Percentiles rank a stretch among this genome's conserved stretches.
Conservation (phyloP, 2,888 invertebrate genomes). For the Coronaproctus castanopsis region DNA sequence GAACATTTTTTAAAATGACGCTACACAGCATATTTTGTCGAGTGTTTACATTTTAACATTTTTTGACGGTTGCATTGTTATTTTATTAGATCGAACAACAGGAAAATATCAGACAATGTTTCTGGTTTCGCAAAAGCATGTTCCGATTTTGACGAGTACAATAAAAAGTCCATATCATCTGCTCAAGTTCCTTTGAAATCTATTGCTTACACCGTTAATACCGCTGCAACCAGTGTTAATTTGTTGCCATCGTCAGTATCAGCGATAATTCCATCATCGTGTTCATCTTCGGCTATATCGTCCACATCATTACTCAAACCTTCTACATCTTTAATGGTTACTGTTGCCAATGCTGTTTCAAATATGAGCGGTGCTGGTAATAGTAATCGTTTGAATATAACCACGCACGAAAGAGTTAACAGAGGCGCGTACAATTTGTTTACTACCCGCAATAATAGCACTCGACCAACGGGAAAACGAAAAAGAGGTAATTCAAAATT, state of each 20-base stretch:
- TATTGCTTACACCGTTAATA: neutral
- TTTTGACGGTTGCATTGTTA: no score
- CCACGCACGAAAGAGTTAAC: neutral
- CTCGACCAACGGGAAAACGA: constrained; percentile 7
- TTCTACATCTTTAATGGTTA: neutral
- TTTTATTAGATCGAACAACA: no score
- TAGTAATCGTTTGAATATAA: neutral
- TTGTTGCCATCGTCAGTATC: neutral
- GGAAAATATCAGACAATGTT: constrained; percentile 32
- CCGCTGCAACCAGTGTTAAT: neutral
- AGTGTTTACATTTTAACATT: neutral
- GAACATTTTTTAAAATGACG: no score
- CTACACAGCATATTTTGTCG: neutral
- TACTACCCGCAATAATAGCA: neutral
- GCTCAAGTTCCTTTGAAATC: neutral
- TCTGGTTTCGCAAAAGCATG: constrained; percentile 1
- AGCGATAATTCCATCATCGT: neutral
- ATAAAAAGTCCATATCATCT: neutral
- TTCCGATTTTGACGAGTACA: constrained; percentile 9
- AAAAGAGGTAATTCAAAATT: constrained; percentile 7
- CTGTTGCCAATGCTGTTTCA: neutral
- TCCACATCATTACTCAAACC: neutral
- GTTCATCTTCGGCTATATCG: neutral
- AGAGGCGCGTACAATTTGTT: neutral
- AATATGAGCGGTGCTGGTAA: neutral